These are phyloP conservation scores for Xestia rhomboidea DNA, from an alignment of 2,888 invertebrate genomes.

Conservation along the genomic window DNA sequence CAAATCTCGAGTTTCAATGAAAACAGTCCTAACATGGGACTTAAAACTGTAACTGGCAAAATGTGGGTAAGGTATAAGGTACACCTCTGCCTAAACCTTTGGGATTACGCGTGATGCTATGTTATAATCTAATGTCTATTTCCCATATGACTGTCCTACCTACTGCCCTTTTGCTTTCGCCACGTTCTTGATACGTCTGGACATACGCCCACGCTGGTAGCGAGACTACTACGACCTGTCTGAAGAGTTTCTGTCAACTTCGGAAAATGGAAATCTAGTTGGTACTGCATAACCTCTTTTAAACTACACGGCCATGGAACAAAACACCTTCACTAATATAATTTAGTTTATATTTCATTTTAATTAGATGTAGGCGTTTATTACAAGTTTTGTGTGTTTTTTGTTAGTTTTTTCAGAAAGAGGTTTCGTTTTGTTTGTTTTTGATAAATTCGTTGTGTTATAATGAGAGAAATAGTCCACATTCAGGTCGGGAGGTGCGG, in stretches of 20 bases:
- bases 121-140: background rate
- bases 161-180: too few relatives aligned
- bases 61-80: too few relatives aligned
- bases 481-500: slow-evolving; percentile 91
- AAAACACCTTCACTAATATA: slow-evolving; percentile 56
- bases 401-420: slow-evolving; percentile 70
- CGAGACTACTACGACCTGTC: background rate
- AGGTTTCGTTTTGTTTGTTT: slow-evolving; percentile 68
- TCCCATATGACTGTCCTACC: too few relatives aligned
- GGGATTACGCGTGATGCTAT: too few relatives aligned
- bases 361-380: slow-evolving; percentile 77
- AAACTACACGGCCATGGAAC: slow-evolving; percentile 71
- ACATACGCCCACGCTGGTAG: background rate
- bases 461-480: slow-evolving; percentile 95
- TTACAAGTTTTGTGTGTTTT: slow-evolving; percentile 66
- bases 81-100: too few relatives aligned
- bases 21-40: too few relatives aligned
- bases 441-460: slow-evolving; percentile 75
- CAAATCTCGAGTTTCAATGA: too few relatives aligned
- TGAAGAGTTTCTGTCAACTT: background rate
- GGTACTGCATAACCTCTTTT: background rate
- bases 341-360: slow-evolving; percentile 65
- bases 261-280: slow-evolving; percentile 32
- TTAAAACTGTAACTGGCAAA: too few relatives aligned
- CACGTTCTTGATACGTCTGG: background rate